Evolutionary conservation across 2,888 invertebrate species (phyloP).

Genomic region (Lamproptera curius): DNA sequence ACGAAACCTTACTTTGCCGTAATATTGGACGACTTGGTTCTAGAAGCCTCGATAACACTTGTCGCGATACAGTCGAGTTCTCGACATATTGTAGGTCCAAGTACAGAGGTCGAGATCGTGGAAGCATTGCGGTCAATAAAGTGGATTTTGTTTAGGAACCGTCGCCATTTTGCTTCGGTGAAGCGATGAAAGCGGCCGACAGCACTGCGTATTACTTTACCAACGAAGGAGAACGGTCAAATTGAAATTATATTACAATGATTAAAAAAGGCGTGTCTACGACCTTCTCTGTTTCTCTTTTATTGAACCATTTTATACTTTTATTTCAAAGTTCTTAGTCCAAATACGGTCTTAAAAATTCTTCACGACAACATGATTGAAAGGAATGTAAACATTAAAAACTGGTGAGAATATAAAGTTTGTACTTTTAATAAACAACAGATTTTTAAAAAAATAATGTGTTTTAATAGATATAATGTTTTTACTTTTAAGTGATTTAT

Average conservation of each 20-base stretch:
- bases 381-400: too few species aligned
- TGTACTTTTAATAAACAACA: too few species aligned
- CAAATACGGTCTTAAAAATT: too few species aligned
- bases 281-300: too few species aligned
- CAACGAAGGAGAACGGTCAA: constrained; percentile 12
- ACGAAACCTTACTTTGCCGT: constrained; percentile 83
- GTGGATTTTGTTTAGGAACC: constrained; percentile 57
- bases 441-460: too few species aligned
- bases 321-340: too few species aligned
- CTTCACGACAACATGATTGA: too few species aligned
- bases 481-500: too few species aligned
- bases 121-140: constrained; percentile 47
- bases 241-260: constrained; percentile 1
- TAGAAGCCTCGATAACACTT: constrained; percentile 69
- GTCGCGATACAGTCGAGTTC: constrained; percentile 64
- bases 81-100: constrained; percentile 39
- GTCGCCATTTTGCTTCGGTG: constrained; percentile 42
- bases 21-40: constrained; percentile 59
- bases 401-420: too few species aligned
- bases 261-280: too few species aligned
- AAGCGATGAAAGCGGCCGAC: constrained; percentile 30
- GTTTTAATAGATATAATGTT: too few species aligned
- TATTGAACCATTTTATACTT: too few species aligned
- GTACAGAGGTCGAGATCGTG: constrained; percentile 41
- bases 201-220: constrained; percentile 3